Conservation (phyloP, 2,797 vertebrate species). For the Ara ararauna region DNA sequence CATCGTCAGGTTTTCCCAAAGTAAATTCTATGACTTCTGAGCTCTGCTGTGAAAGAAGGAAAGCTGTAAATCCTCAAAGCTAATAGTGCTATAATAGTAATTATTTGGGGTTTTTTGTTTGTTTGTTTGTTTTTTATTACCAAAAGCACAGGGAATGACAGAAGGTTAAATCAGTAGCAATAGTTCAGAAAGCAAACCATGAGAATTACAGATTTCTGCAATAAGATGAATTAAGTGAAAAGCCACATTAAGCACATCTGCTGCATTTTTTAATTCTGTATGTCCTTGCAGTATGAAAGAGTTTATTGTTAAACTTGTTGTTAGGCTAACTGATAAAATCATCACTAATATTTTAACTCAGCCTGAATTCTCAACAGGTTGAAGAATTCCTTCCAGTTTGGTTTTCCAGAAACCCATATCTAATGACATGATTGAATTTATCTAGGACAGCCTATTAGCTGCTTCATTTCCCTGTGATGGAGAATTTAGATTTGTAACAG, state of each 20-base stretch:
- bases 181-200: neutral
- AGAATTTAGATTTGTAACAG: neutral
- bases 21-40: neutral
- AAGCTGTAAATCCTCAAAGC: constrained; percentile 29
- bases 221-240: constrained; percentile 52
- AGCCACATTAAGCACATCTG: constrained; percentile 56
- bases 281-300: neutral
- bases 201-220: constrained; percentile 46
- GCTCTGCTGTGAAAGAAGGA: neutral
- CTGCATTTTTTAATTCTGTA: neutral
- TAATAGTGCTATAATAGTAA: constrained; percentile 1
- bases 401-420: neutral
- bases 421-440: neutral
- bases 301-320: neutral
- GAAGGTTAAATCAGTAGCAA: constrained; percentile 2
- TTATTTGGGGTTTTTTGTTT: neutral
- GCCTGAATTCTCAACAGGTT: neutral
- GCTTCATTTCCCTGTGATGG: neutral
- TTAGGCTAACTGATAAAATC: constrained; percentile 18
- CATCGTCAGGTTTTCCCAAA: neutral
- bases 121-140: neutral
- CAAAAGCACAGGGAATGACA: neutral
- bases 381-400: neutral
- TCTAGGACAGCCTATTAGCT: neutral
- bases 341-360: neutral